Base-by-base conservation (phyloP, 2,797 vertebrate genomes). In the Gobio occitaniae region DNA sequence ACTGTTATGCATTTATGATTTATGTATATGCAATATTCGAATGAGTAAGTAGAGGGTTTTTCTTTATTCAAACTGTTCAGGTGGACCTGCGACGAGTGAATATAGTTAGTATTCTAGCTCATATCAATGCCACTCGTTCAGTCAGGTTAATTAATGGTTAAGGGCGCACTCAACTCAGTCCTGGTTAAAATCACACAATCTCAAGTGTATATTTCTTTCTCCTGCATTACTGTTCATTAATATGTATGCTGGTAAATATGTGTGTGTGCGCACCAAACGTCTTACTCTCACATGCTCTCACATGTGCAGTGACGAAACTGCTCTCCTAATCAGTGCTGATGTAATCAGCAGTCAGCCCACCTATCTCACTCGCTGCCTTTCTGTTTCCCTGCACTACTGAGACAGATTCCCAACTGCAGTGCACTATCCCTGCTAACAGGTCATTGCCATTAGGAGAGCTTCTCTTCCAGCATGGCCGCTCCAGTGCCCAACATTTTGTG, bases 301-400 rank as follows among this genome's bases (percentile, higher is more conserved):
- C 71, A 56, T 78, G 84, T 84, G 85, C 75, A 78, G 52, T 87
- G 86, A 91, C 56, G 84, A 83, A 78, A 75, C 78, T 65, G 78
- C 80, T 52, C 78, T 76, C 84, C 88, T 87, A 86, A 90, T 91
- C 89, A 69, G 19, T 16, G 32, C 65, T 80, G 47, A 69, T 80
- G 78, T 52, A 79, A 85, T 90, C 59, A 52, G 69, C 87, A 87
- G 89, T 91, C 86, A 88, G 83, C 86, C 50, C 71, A 52, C 50
- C 44, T 52, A 66, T 75, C 66, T 50, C 68, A 19, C 38, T 63
- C 50, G 8, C 68, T 38, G 50, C 21, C 2, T 63, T 38, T 52
- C 8, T 41, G 47, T 65, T 65, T 63, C 41, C 9, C 32, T 5
- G 21, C 21, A 66, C 59, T 66, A 63, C 63, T 56, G 38, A 84